Evolutionary conservation across 2,888 invertebrate species (phyloP), one percentile per base, ranked within the genome.

Genomic region (Smittia aterrima): DNA sequence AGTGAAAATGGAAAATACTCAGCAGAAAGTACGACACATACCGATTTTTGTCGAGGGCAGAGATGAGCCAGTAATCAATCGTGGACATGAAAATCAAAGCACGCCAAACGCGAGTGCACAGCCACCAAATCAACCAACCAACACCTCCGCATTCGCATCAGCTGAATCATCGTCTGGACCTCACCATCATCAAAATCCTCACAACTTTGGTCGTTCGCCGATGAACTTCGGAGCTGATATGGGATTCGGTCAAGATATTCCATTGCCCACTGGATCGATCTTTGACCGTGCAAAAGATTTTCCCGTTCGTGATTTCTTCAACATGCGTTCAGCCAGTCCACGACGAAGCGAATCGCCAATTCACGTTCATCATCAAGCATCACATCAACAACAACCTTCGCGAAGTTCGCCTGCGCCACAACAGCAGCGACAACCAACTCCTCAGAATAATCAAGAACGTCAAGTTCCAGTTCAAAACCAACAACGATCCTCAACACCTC

Each of bases 21-120:
- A 58, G 22, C 66, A 58, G 22, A 89, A 87, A 78, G 90, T 92
- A 68, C 85, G 92, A 75, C 90, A 91, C 79, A 93, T 93, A 80
- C 93, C 93, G 9, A 93, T 93, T 76, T 90, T 90, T 79, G 91
- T 93, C 0, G 93, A 93, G 81, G 92, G 92, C 1, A 84, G 92
- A 66, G 91, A 92, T 79, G 88, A 90, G 79, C 91, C 91, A 0
- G 86, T 92, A 6, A 83, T 90, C 74, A 88, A 90, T 74, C 87
- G 16, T n/a, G 47, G 74, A 7, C 76, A 75, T 32, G 67, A 71
- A 18, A 67, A 18, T 32, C 32, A 27, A 18, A 74, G 27, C 75
- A 66, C 77, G 77, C 74, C 79, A 79, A 25, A 82, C 75, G 77
- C 81, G 77, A 78, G 82, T 79, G 78, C 78, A 53, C 79, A 82